Percentiles rank a stretch among this genome's conserved stretches.
Conservation (phyloP, 2,797 vertebrate species). For the Parauchenoglanis punctatus region DNA sequence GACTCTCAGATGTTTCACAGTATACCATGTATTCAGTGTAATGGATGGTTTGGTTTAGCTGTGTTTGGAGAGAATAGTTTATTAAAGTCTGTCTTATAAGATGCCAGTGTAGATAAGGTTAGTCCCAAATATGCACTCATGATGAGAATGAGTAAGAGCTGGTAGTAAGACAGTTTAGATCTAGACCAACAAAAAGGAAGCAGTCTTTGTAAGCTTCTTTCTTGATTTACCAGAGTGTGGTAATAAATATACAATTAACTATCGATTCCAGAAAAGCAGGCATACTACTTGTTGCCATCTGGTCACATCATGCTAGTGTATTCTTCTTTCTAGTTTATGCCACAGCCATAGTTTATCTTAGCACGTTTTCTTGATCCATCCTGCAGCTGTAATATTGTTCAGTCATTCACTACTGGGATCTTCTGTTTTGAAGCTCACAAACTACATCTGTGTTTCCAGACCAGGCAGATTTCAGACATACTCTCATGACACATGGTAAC, state of each 20-base stretch:
- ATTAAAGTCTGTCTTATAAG: slow-evolving; percentile 26
- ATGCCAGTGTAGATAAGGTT: slow-evolving; percentile 20
- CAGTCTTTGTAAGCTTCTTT: slow-evolving; percentile 7
- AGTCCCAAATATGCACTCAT: slow-evolving; percentile 6
- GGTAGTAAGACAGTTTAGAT: slow-evolving; percentile 9
- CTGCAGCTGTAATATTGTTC: neutral
- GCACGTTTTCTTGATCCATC: neutral
- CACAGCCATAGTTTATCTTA: slow-evolving; percentile 12
- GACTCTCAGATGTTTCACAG: slow-evolving; percentile 30
- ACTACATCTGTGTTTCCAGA: neutral
- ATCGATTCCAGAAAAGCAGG: neutral
- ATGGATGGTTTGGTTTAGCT: slow-evolving; percentile 25
- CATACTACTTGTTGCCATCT: slow-evolving; percentile 4
- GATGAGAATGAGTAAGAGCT: slow-evolving; percentile 16
- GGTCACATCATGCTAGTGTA: slow-evolving; percentile 13
- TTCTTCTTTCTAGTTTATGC: slow-evolving; percentile 10
- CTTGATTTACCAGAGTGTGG: neutral
- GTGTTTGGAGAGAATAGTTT: slow-evolving; percentile 24
- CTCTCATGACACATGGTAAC: neutral
- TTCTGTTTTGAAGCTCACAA: neutral
- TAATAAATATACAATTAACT: slow-evolving; percentile 26
- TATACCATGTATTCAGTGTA: slow-evolving; percentile 32
- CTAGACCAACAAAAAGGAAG: slow-evolving; percentile 23
- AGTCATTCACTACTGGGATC: neutral
- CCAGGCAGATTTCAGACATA: neutral